Evolutionary conservation across 2,888 invertebrate genomes (phyloP).

Genomic region (Dicyrtomina minuta): DNA sequence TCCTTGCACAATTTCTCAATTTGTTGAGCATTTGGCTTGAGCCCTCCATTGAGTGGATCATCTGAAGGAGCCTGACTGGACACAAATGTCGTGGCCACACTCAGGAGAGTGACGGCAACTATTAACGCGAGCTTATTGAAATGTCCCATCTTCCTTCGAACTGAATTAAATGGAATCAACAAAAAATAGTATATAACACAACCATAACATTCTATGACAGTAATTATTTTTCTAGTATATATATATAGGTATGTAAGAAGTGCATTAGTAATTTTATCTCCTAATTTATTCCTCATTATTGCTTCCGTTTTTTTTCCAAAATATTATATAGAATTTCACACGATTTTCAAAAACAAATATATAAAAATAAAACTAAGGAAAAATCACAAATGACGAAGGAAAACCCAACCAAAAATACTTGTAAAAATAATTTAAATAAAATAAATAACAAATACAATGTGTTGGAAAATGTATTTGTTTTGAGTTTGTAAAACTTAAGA

Average conservation of each 20-base stretch:
- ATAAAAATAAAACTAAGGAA: too few relatives aligned
- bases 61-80: constrained; percentile 40
- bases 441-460: neutral
- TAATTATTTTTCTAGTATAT: neutral
- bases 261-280: neutral
- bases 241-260: neutral
- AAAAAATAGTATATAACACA: neutral
- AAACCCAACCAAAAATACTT: too few relatives aligned
- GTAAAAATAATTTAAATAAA: too few relatives aligned
- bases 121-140: neutral
- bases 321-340: too few relatives aligned
- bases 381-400: too few relatives aligned
- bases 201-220: neutral
- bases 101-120: constrained; percentile 8
- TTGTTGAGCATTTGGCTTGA: constrained; percentile 53
- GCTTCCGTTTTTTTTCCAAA: too few relatives aligned
- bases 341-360: too few relatives aligned
- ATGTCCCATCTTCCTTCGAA: constrained; percentile 14
- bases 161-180: too few relatives aligned
- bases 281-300: neutral
- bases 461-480: too few relatives aligned
- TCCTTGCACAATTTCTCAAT: constrained; percentile 83
- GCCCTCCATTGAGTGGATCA: constrained; percentile 9
- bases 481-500: too few relatives aligned
- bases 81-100: constrained; percentile 12